Percentiles rank a stretch among this genome's conserved stretches.
Conservation (phyloP, 92 coral and sea anemone genomes). For the Zoanthus solanderi region DNA sequence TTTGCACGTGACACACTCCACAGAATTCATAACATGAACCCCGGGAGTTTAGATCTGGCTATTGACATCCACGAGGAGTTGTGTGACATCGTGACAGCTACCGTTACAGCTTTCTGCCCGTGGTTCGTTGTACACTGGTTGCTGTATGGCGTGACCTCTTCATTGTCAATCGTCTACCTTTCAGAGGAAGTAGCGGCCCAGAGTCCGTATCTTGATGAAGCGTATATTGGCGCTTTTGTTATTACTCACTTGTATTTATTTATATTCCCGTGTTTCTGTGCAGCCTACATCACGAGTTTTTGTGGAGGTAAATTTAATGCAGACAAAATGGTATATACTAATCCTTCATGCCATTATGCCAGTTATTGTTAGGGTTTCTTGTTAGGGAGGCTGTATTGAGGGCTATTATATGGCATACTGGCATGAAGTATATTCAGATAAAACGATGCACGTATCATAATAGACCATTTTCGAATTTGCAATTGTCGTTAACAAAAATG, state of each 20-base stretch:
- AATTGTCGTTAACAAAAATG: too few relatives aligned
- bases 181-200: slow-evolving; percentile 64
- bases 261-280: slow-evolving; percentile 79
- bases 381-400: too few relatives aligned
- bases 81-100: slow-evolving; percentile 69
- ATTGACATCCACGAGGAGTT: slow-evolving; percentile 70
- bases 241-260: slow-evolving; percentile 68
- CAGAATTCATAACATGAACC: slow-evolving; percentile 30
- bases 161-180: slow-evolving; percentile 69
- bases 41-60: slow-evolving; percentile 43
- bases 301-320: slow-evolving; percentile 69
- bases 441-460: too few relatives aligned
- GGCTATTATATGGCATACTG: too few relatives aligned
- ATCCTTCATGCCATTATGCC: too few relatives aligned
- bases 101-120: slow-evolving; percentile 77
- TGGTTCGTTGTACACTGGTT: slow-evolving; percentile 86
- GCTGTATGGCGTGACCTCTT: slow-evolving; percentile 65
- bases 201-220: slow-evolving; percentile 40
- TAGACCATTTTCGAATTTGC: too few relatives aligned
- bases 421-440: too few relatives aligned
- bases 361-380: too few relatives aligned
- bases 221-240: slow-evolving; percentile 66
- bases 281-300: slow-evolving; percentile 79
- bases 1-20: slow-evolving; percentile 52
- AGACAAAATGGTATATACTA: not conserved